phyloP scores from a whole-genome alignment of 2,113 vertebrate genomes.

The Myiopsitta monachus region DNA sequence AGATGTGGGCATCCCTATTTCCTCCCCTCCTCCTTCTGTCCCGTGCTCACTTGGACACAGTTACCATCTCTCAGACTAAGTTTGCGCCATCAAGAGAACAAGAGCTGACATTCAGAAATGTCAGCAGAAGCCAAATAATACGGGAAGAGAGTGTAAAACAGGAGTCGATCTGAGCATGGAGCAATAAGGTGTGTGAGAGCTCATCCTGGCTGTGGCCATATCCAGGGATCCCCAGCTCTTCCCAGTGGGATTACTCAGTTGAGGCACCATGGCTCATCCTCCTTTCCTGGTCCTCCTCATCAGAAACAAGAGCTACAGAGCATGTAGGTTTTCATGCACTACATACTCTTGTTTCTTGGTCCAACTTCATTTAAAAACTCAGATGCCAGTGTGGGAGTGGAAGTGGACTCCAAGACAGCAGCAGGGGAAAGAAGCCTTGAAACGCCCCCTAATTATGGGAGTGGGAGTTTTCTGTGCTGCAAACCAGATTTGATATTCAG shows the following conservation, averaged over 20 bases:
- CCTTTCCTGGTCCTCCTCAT: not conserved
- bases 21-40: not conserved
- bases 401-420: not conserved
- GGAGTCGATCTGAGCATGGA: accelerated
- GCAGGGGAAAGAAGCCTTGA: not conserved
- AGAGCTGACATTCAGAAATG: not conserved
- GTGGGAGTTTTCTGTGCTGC: not conserved
- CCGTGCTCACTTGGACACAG: not conserved
- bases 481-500: not conserved
- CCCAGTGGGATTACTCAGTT: not conserved
- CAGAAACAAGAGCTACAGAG: not conserved
- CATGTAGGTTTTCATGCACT: accelerated
- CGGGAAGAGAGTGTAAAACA: not conserved
- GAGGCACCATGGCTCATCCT: accelerated
- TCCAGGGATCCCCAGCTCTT: not conserved
- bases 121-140: not conserved
- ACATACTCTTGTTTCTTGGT: not conserved
- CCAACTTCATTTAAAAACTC: not conserved
- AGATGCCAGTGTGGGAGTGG: not conserved
- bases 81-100: not conserved
- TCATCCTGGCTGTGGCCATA: accelerated
- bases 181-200: not conserved
- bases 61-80: not conserved
- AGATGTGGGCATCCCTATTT: not conserved
- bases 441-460: not conserved